Base-by-base conservation (phyloP, 2,797 vertebrate genomes). In the Rhyacichthys aspro region DNA sequence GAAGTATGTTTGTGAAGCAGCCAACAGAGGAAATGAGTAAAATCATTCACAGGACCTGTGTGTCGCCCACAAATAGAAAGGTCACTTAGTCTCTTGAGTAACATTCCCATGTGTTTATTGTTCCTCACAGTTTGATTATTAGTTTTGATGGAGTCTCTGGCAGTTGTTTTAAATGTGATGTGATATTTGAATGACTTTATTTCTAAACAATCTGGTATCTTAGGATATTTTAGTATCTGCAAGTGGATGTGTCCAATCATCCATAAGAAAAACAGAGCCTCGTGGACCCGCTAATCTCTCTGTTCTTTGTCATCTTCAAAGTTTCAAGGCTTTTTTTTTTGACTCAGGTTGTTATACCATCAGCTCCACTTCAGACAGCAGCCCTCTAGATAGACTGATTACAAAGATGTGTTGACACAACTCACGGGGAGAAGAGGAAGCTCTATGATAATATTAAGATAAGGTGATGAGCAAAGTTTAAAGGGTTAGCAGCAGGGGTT, bases 1-100 rank as follows among this genome's bases (percentile, higher is more conserved):
- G 55, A 73, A 46, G 57, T 59, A 58, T 60, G 64, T 67, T 64
- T 77, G 61, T 73, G 63, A 59, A 65, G 56, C 50, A 61, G 43
- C 66, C 15, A 8, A 67, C 63, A 86, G 57, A 77, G 81, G 79
- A 87, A 88, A 79, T 81, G 57, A 74, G 54, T 62, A 2, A 57
- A 70, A 60, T 64, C 38, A 55, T 83, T 85, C 72, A 55, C 56
- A 79, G 70, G 75, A 56, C 79, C 72, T 57, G 56, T 10, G 23
- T 77, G 72, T 86, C 59, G 47, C 55, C 34, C 73, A 58, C 39
- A 74, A 81, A 74, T 67, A 60, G 60, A 78, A 79, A 72, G 77
- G 83, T 88, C 83, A 82, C 48, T 28, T 34, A 49, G 71, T 81
- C 77, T 77, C 74, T 10, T n/a, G 75, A 70, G 69, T 55, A 33